Conservation (phyloP, 2,888 invertebrate genomes). For the Flabesymbios commensalis region DNA sequence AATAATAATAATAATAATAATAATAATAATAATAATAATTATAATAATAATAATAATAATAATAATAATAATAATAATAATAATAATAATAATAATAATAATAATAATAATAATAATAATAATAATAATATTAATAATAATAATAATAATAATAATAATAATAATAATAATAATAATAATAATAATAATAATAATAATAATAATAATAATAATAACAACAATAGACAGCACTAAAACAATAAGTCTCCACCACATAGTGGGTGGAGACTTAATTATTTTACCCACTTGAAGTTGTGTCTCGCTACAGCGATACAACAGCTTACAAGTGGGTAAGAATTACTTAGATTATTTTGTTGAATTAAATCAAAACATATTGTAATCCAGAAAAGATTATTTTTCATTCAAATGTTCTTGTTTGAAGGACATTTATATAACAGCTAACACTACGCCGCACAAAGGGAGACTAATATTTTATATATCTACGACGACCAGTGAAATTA, state of each 20-base stretch:
- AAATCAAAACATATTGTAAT: no score
- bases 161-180: neutral
- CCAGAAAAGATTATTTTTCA: no score
- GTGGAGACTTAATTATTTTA: no score
- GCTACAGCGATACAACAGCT: neutral
- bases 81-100: neutral
- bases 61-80: neutral
- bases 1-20: conserved; percentile 4
- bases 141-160: neutral
- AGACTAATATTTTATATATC: no score
- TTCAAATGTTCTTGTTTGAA: no score
- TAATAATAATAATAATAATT: conserved; percentile 2
- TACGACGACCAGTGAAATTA: no score
- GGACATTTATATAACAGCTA: no score
- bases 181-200: neutral
- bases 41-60: neutral
- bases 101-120: neutral
- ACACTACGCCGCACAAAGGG: no score
- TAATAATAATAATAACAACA: neutral
- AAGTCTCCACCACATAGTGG: no score
- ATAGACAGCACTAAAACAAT: no score
- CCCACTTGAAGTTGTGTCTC: no score
- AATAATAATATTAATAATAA: neutral
- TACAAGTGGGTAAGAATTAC: neutral
- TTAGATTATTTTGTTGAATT: no score